phyloP scores from a whole-genome alignment of 2,888 invertebrate genomes.

The Allacma fusca region DNA sequence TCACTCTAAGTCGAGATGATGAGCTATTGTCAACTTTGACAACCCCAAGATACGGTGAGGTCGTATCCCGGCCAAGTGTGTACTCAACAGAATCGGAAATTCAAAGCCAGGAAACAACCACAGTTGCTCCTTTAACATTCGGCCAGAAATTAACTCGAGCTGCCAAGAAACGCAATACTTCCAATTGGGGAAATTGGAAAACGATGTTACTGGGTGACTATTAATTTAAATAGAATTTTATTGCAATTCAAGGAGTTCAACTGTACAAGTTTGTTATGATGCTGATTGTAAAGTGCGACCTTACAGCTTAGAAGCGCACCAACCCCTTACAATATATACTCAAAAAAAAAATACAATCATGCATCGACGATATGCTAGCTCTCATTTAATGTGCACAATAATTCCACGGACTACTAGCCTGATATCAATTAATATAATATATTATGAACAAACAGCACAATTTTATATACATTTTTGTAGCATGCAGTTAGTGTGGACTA shows the following conservation, averaged over 20 bases:
- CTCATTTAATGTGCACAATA: too few relatives aligned
- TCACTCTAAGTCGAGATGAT: slow-evolving; percentile 26
- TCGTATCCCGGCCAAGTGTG: slow-evolving; percentile 13
- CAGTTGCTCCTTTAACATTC: slow-evolving; percentile 52
- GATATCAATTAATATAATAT: too few relatives aligned
- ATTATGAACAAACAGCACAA: too few relatives aligned
- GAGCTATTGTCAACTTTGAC: slow-evolving; percentile 26
- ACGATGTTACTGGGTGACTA: slow-evolving; percentile 30
- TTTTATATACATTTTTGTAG: too few relatives aligned
- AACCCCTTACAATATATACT: too few relatives aligned
- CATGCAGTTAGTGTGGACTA: too few relatives aligned
- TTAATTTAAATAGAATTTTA: neutral
- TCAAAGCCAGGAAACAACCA: slow-evolving; percentile 44
- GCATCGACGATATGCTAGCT: too few relatives aligned
- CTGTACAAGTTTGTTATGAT: slow-evolving; percentile 18
- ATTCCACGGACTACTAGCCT: too few relatives aligned
- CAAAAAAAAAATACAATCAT: too few relatives aligned
- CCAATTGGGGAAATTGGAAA: slow-evolving; percentile 51
- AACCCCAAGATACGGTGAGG: slow-evolving; percentile 40
- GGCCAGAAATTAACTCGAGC: slow-evolving; percentile 58
- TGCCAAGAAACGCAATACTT: slow-evolving; percentile 58
- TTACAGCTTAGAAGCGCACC: too few relatives aligned
- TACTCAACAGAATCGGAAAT: slow-evolving; percentile 29
- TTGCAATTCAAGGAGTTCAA: slow-evolving; percentile 25
- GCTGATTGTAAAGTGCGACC: too few relatives aligned